A percentile compares a stretch with the other conserved stretches of the same genome.
These are phyloP conservation scores for Brachionus koreanus DNA, from an alignment of 1,140 invertebrate genomes.

Conservation along the genomic window DNA sequence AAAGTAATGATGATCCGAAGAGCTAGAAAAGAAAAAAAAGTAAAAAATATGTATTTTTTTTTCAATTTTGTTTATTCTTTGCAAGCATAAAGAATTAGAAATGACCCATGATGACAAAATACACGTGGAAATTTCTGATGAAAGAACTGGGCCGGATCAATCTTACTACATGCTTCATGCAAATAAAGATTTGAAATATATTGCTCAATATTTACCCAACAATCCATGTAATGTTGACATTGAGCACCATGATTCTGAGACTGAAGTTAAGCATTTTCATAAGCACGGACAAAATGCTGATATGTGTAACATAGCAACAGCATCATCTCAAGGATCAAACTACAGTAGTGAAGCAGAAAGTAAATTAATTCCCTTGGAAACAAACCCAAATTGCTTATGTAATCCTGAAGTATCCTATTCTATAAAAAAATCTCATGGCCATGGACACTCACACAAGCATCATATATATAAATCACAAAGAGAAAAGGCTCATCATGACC, in stretches of 20 bases:
- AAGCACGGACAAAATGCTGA: neutral
- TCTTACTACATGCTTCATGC: slow-evolving; percentile 4
- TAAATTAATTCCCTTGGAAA: neutral
- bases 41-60: too few relatives aligned
- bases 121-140: neutral
- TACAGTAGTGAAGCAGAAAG: neutral
- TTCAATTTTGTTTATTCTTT: too few relatives aligned
- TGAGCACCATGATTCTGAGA: slow-evolving; percentile 21
- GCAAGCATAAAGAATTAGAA: slow-evolving; percentile 2
- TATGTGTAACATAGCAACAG: neutral
- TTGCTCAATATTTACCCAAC: slow-evolving; percentile 40
- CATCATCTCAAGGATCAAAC: neutral
- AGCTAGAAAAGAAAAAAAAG: slow-evolving; percentile 25
- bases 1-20: slow-evolving; percentile 46
- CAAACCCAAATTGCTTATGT: neutral
- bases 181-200: slow-evolving; percentile 38
- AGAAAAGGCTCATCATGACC: slow-evolving; percentile 33
- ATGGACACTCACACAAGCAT: slow-evolving; percentile 9
- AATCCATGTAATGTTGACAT: slow-evolving; percentile 1
- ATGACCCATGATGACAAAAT: neutral
- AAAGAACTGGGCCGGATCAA: neutral
- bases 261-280: neutral
- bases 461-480: slow-evolving; percentile 1
- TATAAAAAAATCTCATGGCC: slow-evolving; percentile 1
- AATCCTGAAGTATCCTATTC: neutral